phyloP scores from a whole-genome alignment of 2,113 vertebrate genomes.

The Embiotoca jacksoni region DNA sequence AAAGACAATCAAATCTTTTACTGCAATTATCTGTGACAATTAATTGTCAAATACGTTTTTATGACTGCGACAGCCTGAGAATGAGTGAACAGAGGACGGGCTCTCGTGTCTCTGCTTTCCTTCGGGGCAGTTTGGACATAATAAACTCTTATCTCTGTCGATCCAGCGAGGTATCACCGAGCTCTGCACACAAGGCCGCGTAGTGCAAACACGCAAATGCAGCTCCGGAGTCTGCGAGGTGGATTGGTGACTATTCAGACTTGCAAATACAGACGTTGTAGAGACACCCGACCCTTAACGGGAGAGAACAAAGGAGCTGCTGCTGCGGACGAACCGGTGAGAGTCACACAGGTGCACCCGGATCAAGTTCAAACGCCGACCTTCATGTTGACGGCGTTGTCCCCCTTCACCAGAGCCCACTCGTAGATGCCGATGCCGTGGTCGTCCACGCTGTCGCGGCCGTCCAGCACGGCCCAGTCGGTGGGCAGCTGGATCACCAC shows the following conservation, averaged over 20 bases:
- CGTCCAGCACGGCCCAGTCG: conserved; percentile 92
- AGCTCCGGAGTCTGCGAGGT: conserved; percentile 3
- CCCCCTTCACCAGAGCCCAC: conserved; percentile 90
- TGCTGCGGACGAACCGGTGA: too few species aligned
- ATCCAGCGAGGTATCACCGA: conserved; percentile 17
- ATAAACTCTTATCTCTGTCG: conserved; percentile 61
- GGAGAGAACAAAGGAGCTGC: background rate
- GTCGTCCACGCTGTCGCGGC: conserved; percentile 94
- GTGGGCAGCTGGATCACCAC: conserved; percentile 92
- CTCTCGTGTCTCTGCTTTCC: conserved; percentile 21
- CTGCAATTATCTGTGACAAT: too few species aligned
- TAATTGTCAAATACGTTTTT: too few species aligned
- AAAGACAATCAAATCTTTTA: too few species aligned
- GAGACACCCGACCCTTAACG: conserved; percentile 2
- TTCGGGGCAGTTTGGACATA: conserved; percentile 18
- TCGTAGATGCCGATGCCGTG: conserved; percentile 88
- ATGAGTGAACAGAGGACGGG: background rate
- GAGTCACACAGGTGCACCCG: too few species aligned
- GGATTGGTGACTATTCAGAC: conserved; percentile 9
- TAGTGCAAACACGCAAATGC: conserved; percentile 52
- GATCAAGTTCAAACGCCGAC: conserved; percentile 72
- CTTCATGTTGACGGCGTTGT: conserved; percentile 90
- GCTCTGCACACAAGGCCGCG: conserved; percentile 29
- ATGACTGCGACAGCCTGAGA: too few species aligned
- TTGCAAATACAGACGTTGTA: conserved; percentile 23